Percentiles rank a stretch among this genome's conserved stretches.
Conservation (phyloP, 2,888 invertebrate genomes). For the Melinaea menophilus region DNA sequence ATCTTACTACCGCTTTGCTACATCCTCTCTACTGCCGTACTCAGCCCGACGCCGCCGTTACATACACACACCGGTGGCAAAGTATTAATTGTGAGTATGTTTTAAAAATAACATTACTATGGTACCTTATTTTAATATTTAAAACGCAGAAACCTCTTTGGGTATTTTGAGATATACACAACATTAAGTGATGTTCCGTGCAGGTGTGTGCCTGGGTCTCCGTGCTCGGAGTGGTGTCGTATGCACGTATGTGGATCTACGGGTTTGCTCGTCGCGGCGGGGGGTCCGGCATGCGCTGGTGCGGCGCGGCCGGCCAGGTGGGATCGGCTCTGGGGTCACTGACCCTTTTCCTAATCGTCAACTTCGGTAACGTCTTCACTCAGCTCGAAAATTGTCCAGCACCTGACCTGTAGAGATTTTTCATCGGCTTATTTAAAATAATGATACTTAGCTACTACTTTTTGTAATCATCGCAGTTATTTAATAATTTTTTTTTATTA, state of each 20-base stretch:
- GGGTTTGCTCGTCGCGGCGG: constrained; percentile 85
- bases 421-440: too few species aligned
- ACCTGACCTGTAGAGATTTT: too few species aligned
- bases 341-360: constrained; percentile 82
- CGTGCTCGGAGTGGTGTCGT: constrained; percentile 83
- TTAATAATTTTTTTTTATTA: too few species aligned
- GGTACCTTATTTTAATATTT: too few species aligned
- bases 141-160: neutral
- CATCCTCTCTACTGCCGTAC: constrained; percentile 82
- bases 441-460: too few species aligned
- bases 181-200: neutral
- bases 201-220: constrained; percentile 85
- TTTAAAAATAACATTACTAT: neutral
- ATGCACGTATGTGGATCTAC: constrained; percentile 87
- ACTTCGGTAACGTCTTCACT: constrained; percentile 78
- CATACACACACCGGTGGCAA: constrained; percentile 75
- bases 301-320: constrained; percentile 85
- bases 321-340: constrained; percentile 88
- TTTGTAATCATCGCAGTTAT: too few species aligned
- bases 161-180: neutral
- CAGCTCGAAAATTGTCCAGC: constrained; percentile 61
- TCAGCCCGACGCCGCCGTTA: constrained; percentile 87
- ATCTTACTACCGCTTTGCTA: constrained; percentile 79
- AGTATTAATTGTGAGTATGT: constrained; percentile 79
- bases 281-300: constrained; percentile 85